phyloP scores from a whole-genome alignment of 2,888 invertebrate species.

The Spodoptera littoralis region DNA sequence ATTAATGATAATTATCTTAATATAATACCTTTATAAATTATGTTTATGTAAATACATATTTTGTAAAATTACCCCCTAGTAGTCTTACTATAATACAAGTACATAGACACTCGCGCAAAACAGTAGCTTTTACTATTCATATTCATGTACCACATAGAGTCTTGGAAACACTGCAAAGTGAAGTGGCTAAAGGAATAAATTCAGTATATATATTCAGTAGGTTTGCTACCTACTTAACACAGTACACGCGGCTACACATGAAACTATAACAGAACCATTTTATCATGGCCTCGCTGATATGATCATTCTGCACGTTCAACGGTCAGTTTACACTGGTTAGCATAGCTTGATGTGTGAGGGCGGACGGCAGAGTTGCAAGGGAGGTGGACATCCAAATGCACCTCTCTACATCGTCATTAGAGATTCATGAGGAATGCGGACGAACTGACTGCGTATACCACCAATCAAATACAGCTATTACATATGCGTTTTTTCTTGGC shows the following conservation, averaged over 20 bases:
- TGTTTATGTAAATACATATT: no score
- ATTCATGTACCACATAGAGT: constrained; percentile 42
- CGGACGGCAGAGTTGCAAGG: constrained; percentile 39
- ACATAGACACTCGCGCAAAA: neutral
- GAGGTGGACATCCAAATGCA: constrained; percentile 70
- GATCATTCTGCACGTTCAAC: no score
- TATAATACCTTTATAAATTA: no score
- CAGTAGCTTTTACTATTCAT: constrained; percentile 31
- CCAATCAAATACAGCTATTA: constrained; percentile 61
- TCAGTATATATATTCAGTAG: constrained; percentile 39
- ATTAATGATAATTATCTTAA: no score
- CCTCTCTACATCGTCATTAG: constrained; percentile 72
- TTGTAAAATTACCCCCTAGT: no score
- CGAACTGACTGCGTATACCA: constrained; percentile 58
- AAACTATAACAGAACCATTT: no score
- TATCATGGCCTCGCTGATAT: no score
- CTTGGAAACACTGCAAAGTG: constrained; percentile 36
- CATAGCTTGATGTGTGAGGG: constrained; percentile 8
- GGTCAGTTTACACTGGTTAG: no score
- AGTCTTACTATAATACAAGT: no score
- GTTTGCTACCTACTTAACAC: constrained; percentile 52
- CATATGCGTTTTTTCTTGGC: constrained; percentile 37
- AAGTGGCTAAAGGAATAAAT: constrained; percentile 48
- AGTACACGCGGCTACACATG: constrained; percentile 26
- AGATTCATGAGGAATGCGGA: constrained; percentile 76